Evolutionary conservation across 2,888 invertebrate species (phyloP).

Genomic region (Esperia sulphurella): DNA sequence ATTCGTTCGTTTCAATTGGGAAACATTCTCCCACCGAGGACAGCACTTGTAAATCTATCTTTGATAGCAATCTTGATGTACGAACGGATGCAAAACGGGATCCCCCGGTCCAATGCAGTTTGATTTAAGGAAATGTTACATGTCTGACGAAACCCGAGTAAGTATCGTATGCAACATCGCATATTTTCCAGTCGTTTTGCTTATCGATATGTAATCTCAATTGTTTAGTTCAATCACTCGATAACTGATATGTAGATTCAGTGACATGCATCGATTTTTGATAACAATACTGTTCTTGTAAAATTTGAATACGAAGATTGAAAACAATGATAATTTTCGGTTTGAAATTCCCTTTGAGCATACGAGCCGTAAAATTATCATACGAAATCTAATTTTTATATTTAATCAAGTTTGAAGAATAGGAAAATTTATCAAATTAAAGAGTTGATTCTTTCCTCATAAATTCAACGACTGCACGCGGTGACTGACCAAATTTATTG

Average conservation of each 20-base stretch:
- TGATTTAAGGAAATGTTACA: slow-evolving; percentile 67
- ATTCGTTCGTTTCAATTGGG: slow-evolving; percentile 55
- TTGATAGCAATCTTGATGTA: slow-evolving; percentile 77
- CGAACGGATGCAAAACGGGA: slow-evolving; percentile 77
- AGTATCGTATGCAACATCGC: slow-evolving; percentile 41
- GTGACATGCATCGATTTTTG: slow-evolving; percentile 29
- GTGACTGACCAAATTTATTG: slow-evolving; percentile 59
- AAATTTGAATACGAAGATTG: slow-evolving; percentile 24
- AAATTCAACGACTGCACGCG: slow-evolving; percentile 56
- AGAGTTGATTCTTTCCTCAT: slow-evolving; percentile 46
- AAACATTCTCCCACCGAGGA: slow-evolving; percentile 53
- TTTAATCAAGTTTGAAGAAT: slow-evolving; percentile 12
- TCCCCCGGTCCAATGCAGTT: slow-evolving; percentile 47
- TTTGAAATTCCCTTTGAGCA: neutral
- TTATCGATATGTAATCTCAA: slow-evolving; percentile 59
- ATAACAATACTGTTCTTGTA: slow-evolving; percentile 12
- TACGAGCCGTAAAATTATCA: neutral
- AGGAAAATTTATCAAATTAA: slow-evolving; percentile 48
- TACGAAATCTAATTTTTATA: neutral
- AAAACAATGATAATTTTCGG: neutral
- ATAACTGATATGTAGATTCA: slow-evolving; percentile 36
- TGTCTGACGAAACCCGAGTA: slow-evolving; percentile 34
- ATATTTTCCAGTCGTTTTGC: slow-evolving; percentile 40
- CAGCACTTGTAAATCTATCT: slow-evolving; percentile 76
- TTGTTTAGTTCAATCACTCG: slow-evolving; percentile 54